Evolutionary conservation across 2,888 invertebrate species (phyloP).

Genomic region (Eulithis testata): DNA sequence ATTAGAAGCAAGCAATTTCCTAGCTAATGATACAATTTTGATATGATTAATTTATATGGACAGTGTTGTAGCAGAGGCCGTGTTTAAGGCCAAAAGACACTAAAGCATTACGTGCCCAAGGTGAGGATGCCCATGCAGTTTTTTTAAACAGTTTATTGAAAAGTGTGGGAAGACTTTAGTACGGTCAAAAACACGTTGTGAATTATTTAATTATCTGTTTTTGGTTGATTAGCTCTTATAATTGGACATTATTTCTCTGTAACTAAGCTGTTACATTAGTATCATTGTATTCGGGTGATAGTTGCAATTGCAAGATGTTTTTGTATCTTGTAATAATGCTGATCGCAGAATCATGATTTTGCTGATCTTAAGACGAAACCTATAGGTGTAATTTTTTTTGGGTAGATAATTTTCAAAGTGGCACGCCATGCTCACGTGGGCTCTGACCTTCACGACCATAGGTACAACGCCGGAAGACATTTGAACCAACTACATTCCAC

Average conservation of each 20-base stretch:
- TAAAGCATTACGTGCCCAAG: background rate
- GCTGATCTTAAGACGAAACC: background rate
- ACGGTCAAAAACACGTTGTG: no score
- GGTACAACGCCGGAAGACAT: slow-evolving; percentile 53
- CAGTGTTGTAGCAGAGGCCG: slow-evolving; percentile 18
- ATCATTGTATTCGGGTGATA: background rate
- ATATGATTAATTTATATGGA: slow-evolving; percentile 36
- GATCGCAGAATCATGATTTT: background rate
- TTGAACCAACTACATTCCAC: slow-evolving; percentile 37
- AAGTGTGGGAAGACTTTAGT: no score
- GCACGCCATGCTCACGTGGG: slow-evolving; percentile 1
- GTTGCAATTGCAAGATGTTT: no score
- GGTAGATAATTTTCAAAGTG: background rate
- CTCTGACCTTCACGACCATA: slow-evolving; percentile 8
- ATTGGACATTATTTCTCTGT: background rate
- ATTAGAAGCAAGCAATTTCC: slow-evolving; percentile 25
- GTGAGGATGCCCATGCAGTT: background rate
- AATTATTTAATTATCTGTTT: background rate
- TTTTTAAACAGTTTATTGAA: background rate
- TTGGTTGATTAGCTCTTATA: background rate
- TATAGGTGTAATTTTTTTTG: no score
- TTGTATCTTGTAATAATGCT: no score
- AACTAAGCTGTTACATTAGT: background rate
- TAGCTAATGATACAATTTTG: slow-evolving; percentile 39
- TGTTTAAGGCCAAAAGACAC: slow-evolving; percentile 17